Percentiles rank a stretch among this genome's conserved stretches.
Evolutionary conservation across 2,888 invertebrate species (phyloP).

Genomic region (Eumacrocentrus americanus): DNA sequence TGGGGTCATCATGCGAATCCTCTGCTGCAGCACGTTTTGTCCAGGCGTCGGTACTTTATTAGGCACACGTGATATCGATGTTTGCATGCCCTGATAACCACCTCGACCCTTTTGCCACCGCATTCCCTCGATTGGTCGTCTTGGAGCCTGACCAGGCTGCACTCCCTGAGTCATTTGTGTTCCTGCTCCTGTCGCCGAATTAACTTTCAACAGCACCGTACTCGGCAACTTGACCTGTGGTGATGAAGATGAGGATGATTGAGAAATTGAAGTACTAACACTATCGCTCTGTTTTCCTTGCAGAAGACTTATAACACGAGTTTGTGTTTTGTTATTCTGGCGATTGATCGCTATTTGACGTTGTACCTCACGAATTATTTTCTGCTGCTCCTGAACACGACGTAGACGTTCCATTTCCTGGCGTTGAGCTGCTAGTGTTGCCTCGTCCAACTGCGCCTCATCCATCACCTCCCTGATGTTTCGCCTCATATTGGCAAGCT

Average conservation of each 20-base stretch:
- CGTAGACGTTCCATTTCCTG: constrained; percentile 89
- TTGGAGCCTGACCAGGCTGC: constrained; percentile 44
- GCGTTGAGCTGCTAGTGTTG: constrained; percentile 88
- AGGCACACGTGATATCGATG: constrained; percentile 54
- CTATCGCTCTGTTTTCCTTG: constrained; percentile 68
- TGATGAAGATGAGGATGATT: constrained; percentile 46
- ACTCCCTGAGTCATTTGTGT: constrained; percentile 30
- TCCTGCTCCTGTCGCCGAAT: constrained; percentile 45
- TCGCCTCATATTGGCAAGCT: constrained; percentile 72
- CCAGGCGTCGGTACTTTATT: constrained; percentile 44
- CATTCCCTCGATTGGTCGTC: constrained; percentile 51
- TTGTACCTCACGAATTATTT: constrained; percentile 81
- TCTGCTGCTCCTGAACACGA: constrained; percentile 84
- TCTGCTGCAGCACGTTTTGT: constrained; percentile 50
- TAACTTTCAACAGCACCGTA: constrained; percentile 58
- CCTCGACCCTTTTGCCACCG: constrained; percentile 56
- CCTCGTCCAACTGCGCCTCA: constrained; percentile 90
- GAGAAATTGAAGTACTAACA: constrained; percentile 51
- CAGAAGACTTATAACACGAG: constrained; percentile 73
- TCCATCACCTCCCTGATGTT: constrained; percentile 94
- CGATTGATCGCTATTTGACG: constrained; percentile 78
- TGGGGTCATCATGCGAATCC: constrained; percentile 63
- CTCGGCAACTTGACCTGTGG: constrained; percentile 56
- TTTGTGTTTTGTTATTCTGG: constrained; percentile 72
- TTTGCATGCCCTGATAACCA: constrained; percentile 48